These are phyloP conservation scores for Cyrtorhinus lividipennis DNA, from an alignment of 1,140 invertebrate species.

Conservation along the genomic window DNA sequence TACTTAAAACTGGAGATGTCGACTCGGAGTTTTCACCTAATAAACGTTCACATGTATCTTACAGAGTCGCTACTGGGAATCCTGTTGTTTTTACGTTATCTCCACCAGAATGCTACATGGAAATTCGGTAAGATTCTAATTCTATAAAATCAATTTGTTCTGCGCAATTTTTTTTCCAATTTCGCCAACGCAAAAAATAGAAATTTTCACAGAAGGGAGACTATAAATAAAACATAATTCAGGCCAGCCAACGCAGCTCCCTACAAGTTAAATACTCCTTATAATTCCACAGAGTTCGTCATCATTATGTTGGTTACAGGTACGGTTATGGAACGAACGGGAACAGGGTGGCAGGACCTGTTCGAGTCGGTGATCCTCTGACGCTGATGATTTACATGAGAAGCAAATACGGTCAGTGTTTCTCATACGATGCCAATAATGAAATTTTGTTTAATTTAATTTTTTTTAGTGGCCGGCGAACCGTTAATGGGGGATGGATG, in stretches of 20 bases:
- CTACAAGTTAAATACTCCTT: no score
- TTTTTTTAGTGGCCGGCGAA: background rate
- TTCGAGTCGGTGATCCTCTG: conserved; percentile 79
- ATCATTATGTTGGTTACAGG: background rate
- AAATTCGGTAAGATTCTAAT: conserved; percentile 55
- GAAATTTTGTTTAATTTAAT: background rate
- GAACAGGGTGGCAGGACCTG: conserved; percentile 68
- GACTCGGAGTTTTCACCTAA: no score
- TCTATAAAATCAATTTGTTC: no score
- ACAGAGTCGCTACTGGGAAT: conserved; percentile 78
- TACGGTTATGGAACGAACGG: conserved; percentile 74
- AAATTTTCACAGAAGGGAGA: no score
- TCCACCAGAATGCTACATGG: conserved; percentile 90
- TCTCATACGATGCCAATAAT: background rate
- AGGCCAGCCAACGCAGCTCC: no score
- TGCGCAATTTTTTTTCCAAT: no score
- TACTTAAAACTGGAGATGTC: no score
- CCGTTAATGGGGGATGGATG: no score
- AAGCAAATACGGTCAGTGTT: conserved; percentile 67
- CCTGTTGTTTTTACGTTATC: conserved; percentile 86
- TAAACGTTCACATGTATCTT: no score
- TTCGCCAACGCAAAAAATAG: no score
- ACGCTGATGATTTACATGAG: conserved; percentile 89
- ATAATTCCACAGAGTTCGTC: no score
- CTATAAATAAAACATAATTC: no score